Percentiles rank a stretch among this genome's conserved stretches.
Conservation (phyloP, 1,140 invertebrate species). For the Batillaria attramentaria region DNA sequence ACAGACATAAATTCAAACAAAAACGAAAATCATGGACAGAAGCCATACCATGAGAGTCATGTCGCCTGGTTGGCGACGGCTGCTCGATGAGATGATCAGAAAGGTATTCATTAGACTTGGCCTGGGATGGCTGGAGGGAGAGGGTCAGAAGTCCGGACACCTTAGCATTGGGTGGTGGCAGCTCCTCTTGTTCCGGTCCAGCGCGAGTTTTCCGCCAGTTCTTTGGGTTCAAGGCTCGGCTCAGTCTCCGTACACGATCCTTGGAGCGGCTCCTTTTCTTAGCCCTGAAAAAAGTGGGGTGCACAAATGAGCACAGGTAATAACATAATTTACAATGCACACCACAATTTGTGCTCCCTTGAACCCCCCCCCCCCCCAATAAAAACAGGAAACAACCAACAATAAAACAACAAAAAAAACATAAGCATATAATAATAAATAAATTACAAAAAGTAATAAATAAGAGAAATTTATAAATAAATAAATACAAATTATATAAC, state of each 20-base stretch:
- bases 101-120: neutral
- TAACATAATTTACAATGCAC: too few relatives aligned
- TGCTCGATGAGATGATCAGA: neutral
- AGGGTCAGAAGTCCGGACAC: slow-evolving; percentile 28
- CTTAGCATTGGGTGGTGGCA: neutral
- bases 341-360: too few relatives aligned
- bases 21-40: too few relatives aligned
- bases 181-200: neutral
- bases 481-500: too few relatives aligned
- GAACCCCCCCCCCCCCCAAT: too few relatives aligned
- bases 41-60: too few relatives aligned
- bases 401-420: neutral
- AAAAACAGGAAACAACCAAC: too few relatives aligned
- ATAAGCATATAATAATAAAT: too few relatives aligned
- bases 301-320: too few relatives aligned
- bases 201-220: slow-evolving; percentile 31
- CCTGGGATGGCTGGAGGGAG: slow-evolving; percentile 19
- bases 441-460: too few relatives aligned
- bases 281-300: neutral
- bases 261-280: slow-evolving; percentile 18
- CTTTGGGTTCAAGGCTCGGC: slow-evolving; percentile 35
- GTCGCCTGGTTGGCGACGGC: neutral
- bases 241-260: slow-evolving; percentile 34
- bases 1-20: too few relatives aligned
- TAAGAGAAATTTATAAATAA: too few relatives aligned